Base-by-base conservation (phyloP, 2,888 invertebrate species). In the Trichopria drosophilae region DNA sequence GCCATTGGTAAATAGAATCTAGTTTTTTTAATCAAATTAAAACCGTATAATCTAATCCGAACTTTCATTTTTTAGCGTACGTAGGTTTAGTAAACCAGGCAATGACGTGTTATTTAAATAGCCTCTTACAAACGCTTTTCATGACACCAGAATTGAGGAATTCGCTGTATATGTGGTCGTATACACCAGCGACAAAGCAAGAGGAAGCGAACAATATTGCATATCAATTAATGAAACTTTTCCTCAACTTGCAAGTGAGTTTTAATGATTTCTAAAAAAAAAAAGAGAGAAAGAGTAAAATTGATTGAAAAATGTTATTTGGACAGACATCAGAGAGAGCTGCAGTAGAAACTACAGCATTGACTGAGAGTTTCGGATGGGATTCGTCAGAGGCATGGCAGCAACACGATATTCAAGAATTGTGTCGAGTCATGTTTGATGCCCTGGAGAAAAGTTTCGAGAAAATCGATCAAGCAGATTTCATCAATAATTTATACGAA, bases 121-220 rank as follows among this genome's bases (percentile, higher is more conserved):
- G 91, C 75, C 78, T 93, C 35, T 78, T 93, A 18, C 93, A 93
- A 77, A 88, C 92, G 0, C 78, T 93, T 4, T 93, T 83, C 69
- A 93, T 93, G 91, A 93, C 93, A 1, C 93, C 93, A 1, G 93
- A 93, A 76, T 93, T 93, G 72, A 80, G 93, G 28, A 93, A 93
- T 77, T 89, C 90, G 3, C 76, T 93, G 24, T 93, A 93, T 72
- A 85, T 86, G 65, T 90, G 90, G 88, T 85, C 87, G 68, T 89
- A 84, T 68, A 57, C 68, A 7, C 85, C 86, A 65, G 84, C 84
- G 6, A 71, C 74, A 13, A 77, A 77, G 37, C 83, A 83, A 60
- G 85, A 86, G 60, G 76, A 78, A 4, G 75, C 77, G 2, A 85
- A 85, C 66, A 90, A 87, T 59, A 91, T 93, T 62, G 92, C 92